Base-by-base conservation (phyloP, 2,113 vertebrate species). In the Siphamia tubifer region DNA sequence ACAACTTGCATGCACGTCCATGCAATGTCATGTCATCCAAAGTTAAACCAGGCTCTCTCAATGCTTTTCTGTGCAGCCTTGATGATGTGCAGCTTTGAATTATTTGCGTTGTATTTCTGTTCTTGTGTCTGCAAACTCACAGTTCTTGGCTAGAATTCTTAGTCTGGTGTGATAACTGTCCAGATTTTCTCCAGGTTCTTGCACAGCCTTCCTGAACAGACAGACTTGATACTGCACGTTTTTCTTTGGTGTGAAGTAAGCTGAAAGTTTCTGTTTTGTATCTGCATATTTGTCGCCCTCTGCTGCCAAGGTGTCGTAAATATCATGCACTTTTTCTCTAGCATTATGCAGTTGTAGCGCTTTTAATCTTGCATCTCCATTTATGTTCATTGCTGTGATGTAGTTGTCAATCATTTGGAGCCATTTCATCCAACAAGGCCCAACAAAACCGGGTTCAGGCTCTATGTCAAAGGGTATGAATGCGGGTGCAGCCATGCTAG, bases 11-110 rank as follows among this genome's bases (percentile, higher is more conserved):
- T n/a, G n/a, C n/a, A n/a, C n/a, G n/a, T n/a, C n/a, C n/a, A n/a
- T n/a, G n/a, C n/a, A n/a, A n/a, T n/a, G n/a, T n/a, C n/a, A n/a
- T n/a, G 30, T 32, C 30, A 7, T 32, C 6, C 30, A 32, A 32
- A 32, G 30, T 32, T 6, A 7, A 7, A 32, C 6, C 6, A 6
- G 30, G 6, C 30, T 32, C 30, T 32, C 30, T 32, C 30, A 32
- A 32, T 7, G 6, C 30, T 6, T 15, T 31, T 13, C 69, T 32
- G 8, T 6, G 13, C 20, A 67, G 24, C 20, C 54, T 57, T 6
- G 49, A 55, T 7, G 60, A 74, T 7, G 32, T 23, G 8, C 58
- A 70, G 60, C 60, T 62, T 25, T 76, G 72, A 15, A 67, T 66
- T 3, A 66, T 12, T 32, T 55, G 39, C 16, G 42, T 35, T 43